These are phyloP conservation scores for Montipora sp. DNA, from an alignment of 64 coral and sea anemone genomes.

Conservation along the genomic window DNA sequence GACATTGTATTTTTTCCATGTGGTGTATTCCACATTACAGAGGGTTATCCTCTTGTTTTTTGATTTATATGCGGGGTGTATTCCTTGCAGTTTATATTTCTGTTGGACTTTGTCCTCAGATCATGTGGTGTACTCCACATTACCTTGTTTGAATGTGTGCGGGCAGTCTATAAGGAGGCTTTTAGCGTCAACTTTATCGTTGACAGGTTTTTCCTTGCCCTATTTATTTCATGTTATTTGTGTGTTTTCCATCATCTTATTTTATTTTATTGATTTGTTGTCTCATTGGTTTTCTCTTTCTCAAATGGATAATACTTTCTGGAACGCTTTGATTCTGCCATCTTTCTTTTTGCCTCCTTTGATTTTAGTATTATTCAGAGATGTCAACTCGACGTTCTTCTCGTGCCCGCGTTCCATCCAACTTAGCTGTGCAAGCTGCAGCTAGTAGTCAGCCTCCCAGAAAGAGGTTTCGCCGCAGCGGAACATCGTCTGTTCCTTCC, in stretches of 20 bases:
- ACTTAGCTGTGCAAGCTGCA: neutral
- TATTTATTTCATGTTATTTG: neutral
- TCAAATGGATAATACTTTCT: neutral
- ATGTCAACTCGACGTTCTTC: neutral
- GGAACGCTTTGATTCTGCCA: neutral
- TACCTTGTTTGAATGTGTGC: neutral
- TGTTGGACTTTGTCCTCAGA: neutral
- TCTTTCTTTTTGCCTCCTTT: neutral
- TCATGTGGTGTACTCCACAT: neutral
- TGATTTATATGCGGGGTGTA: neutral
- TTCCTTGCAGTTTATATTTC: neutral
- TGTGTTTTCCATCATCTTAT: neutral
- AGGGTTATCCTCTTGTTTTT: neutral
- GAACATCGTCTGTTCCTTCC: neutral
- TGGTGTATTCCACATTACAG: neutral
- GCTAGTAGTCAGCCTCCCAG: neutral
- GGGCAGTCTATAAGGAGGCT: neutral
- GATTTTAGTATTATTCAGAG: neutral
- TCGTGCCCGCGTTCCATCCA: neutral
- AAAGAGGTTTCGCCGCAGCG: too few relatives aligned
- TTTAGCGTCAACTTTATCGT: neutral
- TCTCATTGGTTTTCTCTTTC: neutral
- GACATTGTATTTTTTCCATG: neutral
- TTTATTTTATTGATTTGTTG: too few relatives aligned
- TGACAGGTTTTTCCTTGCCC: slow-evolving; percentile 4